Percentiles rank a stretch among this genome's conserved stretches.
These are phyloP conservation scores for Graptemys geographica DNA, from an alignment of 2,797 vertebrate genomes.

Conservation along the genomic window DNA sequence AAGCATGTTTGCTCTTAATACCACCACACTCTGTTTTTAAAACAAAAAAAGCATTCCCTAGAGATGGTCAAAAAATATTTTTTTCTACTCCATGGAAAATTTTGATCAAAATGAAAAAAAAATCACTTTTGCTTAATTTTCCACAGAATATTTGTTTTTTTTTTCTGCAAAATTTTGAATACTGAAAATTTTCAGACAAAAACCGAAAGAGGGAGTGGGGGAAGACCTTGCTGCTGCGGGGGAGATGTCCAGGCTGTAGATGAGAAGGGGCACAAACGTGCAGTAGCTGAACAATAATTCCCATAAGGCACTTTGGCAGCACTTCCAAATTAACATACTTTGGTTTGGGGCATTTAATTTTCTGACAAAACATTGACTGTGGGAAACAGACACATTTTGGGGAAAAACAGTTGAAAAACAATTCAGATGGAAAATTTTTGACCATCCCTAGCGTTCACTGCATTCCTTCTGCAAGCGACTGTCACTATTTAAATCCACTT, in stretches of 20 bases:
- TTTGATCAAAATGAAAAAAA: not conserved
- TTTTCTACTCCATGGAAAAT: not conserved
- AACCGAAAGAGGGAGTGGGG: not conserved
- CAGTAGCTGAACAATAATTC: not conserved
- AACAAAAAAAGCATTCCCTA: not conserved
- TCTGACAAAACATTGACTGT: not conserved
- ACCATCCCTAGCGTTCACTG: not conserved
- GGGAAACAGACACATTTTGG: not conserved
- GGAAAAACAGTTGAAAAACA: not conserved
- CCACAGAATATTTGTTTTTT: not conserved
- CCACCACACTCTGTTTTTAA: not conserved
- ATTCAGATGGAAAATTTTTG: not conserved
- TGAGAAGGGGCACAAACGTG: rapidly evolving
- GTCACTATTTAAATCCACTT: not conserved
- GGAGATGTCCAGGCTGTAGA: rapidly evolving
- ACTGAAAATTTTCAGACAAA: not conserved
- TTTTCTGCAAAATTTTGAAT: not conserved
- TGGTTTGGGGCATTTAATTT: not conserved
- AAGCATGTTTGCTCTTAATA: not conserved
- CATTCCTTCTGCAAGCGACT: not conserved
- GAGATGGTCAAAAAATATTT: not conserved
- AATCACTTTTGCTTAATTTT: not conserved
- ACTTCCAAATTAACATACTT: not conserved
- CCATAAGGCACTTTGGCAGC: not conserved
- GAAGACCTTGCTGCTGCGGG: not conserved